A percentile compares a stretch with the other conserved stretches of the same genome.
Conservation (phyloP, 2,113 vertebrate genomes). For the Siphamia tubifer region DNA sequence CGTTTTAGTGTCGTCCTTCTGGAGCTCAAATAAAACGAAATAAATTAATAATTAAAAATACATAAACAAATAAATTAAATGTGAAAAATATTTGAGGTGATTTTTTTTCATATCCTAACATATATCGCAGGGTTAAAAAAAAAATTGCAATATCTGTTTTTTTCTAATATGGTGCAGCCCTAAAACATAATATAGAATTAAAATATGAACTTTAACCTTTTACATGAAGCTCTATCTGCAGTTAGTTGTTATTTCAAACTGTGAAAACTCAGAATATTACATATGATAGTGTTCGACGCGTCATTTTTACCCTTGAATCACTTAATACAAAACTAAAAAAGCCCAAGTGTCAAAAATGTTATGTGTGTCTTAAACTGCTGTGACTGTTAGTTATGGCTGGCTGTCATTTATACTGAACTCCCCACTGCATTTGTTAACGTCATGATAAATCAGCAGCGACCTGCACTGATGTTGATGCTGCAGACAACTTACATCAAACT, state of each 20-base stretch:
- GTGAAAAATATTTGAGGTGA: too few relatives aligned
- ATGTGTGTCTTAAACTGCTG: background rate
- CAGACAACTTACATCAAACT: slow-evolving; percentile 2
- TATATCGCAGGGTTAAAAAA: too few relatives aligned
- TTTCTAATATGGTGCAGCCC: too few relatives aligned
- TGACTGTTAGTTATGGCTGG: background rate
- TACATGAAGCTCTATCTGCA: background rate
- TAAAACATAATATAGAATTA: too few relatives aligned
- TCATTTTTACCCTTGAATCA: background rate
- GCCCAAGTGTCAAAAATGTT: background rate
- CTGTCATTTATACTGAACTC: slow-evolving; percentile 22
- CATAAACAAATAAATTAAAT: too few relatives aligned
- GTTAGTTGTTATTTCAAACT: background rate
- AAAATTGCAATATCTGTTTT: too few relatives aligned
- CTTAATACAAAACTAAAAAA: background rate
- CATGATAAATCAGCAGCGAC: slow-evolving; percentile 7
- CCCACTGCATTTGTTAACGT: background rate
- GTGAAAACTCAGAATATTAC: background rate
- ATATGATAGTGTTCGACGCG: background rate
- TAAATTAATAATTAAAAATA: too few relatives aligned
- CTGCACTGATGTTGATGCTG: slow-evolving; percentile 3
- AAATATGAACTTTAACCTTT: background rate
- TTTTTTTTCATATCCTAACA: too few relatives aligned
- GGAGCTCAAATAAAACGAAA: too few relatives aligned
- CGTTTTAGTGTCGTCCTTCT: too few relatives aligned